Percentiles rank a stretch among this genome's conserved stretches.
Conservation (phyloP, 2,888 invertebrate genomes). For the Drosophila niveifrons region DNA sequence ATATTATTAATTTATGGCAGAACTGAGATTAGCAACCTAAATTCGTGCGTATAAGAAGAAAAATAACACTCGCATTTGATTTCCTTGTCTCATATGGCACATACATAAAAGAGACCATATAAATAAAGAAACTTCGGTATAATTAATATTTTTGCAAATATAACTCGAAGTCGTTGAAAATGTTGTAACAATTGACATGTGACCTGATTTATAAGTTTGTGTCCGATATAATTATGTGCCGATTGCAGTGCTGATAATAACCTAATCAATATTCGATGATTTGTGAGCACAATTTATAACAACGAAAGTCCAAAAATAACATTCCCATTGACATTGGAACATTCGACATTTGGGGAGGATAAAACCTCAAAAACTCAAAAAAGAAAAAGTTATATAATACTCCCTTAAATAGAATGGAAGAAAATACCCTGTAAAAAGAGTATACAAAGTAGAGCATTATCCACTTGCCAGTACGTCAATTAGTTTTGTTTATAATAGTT, state of each 20-base stretch:
- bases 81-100: background rate
- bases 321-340: constrained; percentile 17
- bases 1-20: background rate
- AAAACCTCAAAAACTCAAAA: background rate
- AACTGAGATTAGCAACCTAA: background rate
- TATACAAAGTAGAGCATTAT: too few relatives aligned
- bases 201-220: constrained; percentile 54
- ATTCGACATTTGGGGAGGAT: background rate
- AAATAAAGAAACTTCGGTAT: background rate
- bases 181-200: constrained; percentile 54
- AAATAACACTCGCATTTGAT: background rate
- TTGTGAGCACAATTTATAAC: constrained; percentile 23
- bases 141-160: background rate
- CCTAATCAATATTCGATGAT: constrained; percentile 47
- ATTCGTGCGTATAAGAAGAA: background rate
- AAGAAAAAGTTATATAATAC: background rate
- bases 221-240: constrained; percentile 49
- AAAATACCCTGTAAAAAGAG: background rate
- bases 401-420: background rate
- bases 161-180: background rate
- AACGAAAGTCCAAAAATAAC: background rate
- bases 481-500: background rate
- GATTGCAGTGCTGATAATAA: constrained; percentile 49
- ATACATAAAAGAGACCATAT: background rate
- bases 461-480: too few relatives aligned